Evolutionary conservation across 2,797 vertebrate genomes (phyloP).

Genomic region (Phalanger gymnotis): DNA sequence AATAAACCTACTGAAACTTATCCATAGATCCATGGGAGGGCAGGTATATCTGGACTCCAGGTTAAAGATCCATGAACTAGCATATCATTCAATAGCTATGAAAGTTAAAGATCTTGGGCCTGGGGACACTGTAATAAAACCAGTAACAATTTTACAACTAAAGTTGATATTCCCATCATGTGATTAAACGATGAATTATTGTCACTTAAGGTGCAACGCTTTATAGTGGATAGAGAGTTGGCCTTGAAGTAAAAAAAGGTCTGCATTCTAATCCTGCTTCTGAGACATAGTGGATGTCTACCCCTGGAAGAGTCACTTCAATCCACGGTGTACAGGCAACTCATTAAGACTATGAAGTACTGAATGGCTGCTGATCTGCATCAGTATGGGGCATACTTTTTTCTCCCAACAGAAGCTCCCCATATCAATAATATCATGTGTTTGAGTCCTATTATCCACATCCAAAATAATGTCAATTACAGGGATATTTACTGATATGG

Average conservation of each 20-base stretch:
- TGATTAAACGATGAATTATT: background rate
- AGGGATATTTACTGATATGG: background rate
- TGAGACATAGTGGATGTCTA: background rate
- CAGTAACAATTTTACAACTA: background rate
- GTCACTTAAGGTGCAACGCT: background rate
- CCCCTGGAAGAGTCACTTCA: background rate
- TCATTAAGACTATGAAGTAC: background rate
- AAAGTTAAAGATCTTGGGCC: background rate
- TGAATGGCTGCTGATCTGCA: background rate
- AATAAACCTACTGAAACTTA: background rate
- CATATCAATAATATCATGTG: background rate
- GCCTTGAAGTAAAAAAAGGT: background rate
- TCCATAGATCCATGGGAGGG: background rate
- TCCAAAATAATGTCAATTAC: background rate
- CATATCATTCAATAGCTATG: background rate
- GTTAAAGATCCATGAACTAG: background rate
- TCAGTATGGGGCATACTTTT: background rate
- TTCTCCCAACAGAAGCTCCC: background rate
- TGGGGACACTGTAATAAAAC: background rate
- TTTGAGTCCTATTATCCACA: background rate
- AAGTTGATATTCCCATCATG: background rate
- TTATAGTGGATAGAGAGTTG: background rate
- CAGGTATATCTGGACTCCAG: background rate
- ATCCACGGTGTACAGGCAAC: background rate
- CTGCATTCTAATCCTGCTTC: background rate